Base-by-base conservation (phyloP, 2,888 invertebrate species). In the Xanthorhoe spadicearia region DNA sequence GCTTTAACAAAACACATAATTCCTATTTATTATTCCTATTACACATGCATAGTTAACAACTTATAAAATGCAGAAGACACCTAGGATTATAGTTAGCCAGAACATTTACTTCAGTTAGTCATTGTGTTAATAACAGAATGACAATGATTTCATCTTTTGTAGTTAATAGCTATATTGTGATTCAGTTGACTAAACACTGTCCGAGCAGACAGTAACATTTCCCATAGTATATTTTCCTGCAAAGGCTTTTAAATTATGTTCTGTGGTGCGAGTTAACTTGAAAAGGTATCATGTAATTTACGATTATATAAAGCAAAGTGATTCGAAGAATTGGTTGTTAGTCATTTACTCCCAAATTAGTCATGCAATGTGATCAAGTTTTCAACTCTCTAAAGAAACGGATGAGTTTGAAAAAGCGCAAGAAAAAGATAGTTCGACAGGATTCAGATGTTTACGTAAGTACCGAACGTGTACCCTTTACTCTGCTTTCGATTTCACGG, bases 371-470 rank as follows among this genome's bases (percentile, higher is more conserved):
- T 69, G 62, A 73, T 55, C 66, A 86, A 86, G 85, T 83, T 66
- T 65, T 86, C 15, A 77, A 75, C 55, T 69, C 74, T 32, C 74
- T 88, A 28, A 85, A 77, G 77, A 86, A 82, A 63, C 81, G 79
- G 48, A 76, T 88, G 13, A 87, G 88, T 80, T 73, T 86, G 18
- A 86, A 81, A 74, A 84, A 76, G 71, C 70, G 71, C 57, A 82
- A 81, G 65, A 82, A 79, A 64, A 77, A 73, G 46, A 71, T 72
- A 19, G 66, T 69, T 15, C 61, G 70, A 57, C 72, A 69, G 46
- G 69, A 72, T 51, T 73, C 69, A 57, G 78, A 83, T 66, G 69
- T 58, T 53, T 73, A 80, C 53, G 69, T 69, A 64, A 66, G 72
- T 66, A 64, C 48, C 48, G 1, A 53, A 19, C 8, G 17, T 48